Evolutionary conservation across 1,140 invertebrate species (phyloP).

Genomic region (Microplitis mediator): DNA sequence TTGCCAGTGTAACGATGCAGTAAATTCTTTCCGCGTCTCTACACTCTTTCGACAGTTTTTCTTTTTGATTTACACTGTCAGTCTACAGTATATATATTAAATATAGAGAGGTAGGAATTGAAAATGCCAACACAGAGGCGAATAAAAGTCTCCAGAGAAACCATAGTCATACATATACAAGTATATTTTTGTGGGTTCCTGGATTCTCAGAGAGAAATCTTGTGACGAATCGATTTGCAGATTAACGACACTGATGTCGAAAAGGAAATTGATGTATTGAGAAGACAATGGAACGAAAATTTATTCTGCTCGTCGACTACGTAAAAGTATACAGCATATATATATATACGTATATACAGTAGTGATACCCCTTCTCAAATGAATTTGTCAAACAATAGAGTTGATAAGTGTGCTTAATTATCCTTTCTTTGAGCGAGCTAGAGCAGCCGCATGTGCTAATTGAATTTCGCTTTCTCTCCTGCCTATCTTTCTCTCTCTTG

Average conservation of each 20-base stretch:
- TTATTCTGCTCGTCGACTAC: background rate
- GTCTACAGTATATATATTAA: background rate
- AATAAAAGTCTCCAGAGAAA: background rate
- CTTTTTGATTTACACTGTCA: background rate
- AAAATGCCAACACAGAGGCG: background rate
- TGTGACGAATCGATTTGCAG: constrained; percentile 4
- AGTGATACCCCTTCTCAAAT: background rate
- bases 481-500: background rate
- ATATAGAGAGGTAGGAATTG: background rate
- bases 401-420: constrained; percentile 36
- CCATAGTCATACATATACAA: no score
- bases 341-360: background rate
- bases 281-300: background rate
- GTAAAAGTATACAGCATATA: background rate
- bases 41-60: background rate
- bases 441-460: constrained; percentile 25
- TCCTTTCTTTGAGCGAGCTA: constrained; percentile 26
- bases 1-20: constrained; percentile 10
- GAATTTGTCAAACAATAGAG: constrained; percentile 3
- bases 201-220: background rate
- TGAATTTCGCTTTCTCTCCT: constrained; percentile 28
- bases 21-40: constrained; percentile 11
- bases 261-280: background rate
- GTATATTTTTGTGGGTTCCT: background rate
- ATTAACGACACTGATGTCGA: background rate